Evolutionary conservation across 2,797 vertebrate genomes (phyloP).

Genomic region (Rhodeus uyekii): DNA sequence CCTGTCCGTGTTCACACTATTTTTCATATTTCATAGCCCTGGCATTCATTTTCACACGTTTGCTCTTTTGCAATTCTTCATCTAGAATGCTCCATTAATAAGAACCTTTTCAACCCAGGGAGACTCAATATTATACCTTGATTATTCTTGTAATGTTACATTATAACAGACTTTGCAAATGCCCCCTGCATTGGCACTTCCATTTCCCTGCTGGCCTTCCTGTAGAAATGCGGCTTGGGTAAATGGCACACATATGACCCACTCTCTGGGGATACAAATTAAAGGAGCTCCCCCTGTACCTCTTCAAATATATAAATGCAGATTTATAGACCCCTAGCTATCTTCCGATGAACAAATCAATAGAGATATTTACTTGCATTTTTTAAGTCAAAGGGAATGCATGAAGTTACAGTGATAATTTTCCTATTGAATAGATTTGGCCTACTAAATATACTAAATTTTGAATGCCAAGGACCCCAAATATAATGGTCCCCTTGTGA

Average conservation of each 20-base stretch:
- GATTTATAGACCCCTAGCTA: background rate
- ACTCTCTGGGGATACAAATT: slow-evolving; percentile 34
- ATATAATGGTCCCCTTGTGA: background rate
- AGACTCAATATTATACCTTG: background rate
- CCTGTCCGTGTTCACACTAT: background rate
- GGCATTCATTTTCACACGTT: background rate
- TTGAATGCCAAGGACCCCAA: background rate
- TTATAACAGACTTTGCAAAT: slow-evolving; percentile 11
- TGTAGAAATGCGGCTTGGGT: slow-evolving; percentile 29
- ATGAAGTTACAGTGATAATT: background rate
- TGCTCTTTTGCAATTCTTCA: background rate
- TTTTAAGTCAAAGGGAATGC: slow-evolving; percentile 4
- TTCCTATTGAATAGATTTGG: background rate
- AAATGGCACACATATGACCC: slow-evolving; percentile 49
- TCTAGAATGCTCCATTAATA: background rate
- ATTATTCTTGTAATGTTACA: slow-evolving; percentile 30
- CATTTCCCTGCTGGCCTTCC: slow-evolving; percentile 19
- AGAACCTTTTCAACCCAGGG: background rate
- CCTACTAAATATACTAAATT: background rate
- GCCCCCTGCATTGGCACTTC: slow-evolving; percentile 12
- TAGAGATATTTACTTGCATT: background rate
- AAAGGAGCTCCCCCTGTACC: slow-evolving; percentile 4
- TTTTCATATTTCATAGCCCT: background rate
- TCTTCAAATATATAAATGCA: slow-evolving; percentile 18
- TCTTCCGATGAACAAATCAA: slow-evolving; percentile 24